A percentile compares a stretch with the other conserved stretches of the same genome.
phyloP scores from a whole-genome alignment of 2,797 vertebrate genomes.

The Xenops minutus region DNA sequence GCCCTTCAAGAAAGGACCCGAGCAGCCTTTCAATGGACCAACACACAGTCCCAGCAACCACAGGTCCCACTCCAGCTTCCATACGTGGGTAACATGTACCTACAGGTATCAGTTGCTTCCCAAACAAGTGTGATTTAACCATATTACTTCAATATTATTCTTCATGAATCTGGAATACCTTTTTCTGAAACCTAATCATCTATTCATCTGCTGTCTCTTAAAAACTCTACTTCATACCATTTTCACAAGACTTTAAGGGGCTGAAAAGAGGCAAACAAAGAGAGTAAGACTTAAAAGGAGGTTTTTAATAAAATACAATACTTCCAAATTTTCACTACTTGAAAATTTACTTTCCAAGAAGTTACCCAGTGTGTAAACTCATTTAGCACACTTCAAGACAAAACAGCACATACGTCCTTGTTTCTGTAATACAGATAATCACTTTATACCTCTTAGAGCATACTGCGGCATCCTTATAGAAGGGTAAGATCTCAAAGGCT shows the following conservation, averaged over 20 bases:
- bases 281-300: background rate
- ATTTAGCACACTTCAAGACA: background rate
- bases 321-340: background rate
- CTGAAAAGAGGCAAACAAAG: background rate
- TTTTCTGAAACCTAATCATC: background rate
- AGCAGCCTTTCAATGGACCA: rapidly evolving
- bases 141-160: background rate
- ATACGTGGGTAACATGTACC: rapidly evolving
- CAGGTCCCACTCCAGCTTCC: background rate
- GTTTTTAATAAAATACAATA: background rate
- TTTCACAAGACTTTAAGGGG: background rate
- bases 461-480: background rate
- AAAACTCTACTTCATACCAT: background rate
- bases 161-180: background rate
- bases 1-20: background rate
- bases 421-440: background rate
- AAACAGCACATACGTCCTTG: background rate
- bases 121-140: background rate
- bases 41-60: background rate
- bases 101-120: rapidly evolving
- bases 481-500: background rate
- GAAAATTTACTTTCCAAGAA: background rate
- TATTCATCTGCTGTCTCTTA: background rate
- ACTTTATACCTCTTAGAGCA: background rate
- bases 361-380: background rate